Evolutionary conservation across 2,113 vertebrate species (phyloP), one percentile per base, ranked within the genome.

Genomic region (Tamias sibiricus): DNA sequence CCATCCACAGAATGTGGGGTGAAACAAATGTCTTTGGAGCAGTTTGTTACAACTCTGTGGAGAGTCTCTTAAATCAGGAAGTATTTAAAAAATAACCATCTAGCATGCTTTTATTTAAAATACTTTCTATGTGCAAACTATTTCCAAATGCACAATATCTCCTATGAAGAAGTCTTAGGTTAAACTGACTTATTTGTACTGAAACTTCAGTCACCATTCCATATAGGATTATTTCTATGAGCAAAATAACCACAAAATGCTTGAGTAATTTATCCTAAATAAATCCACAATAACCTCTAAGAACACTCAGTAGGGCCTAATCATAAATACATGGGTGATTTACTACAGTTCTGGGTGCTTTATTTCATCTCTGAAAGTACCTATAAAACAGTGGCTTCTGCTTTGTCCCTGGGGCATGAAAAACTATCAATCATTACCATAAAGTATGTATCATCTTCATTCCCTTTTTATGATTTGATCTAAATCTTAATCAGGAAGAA

Each of bases 341-440:
- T 92, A 75, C 88, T 83, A 66, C 17, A 90, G n/a, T 22, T 22
- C 17, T n/a, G n/a, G 91, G 52, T 82, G 54, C 37, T 83, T 92
- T 85, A 92, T 94, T 84, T 76, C 84, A 90, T 35, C 69, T 85
- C 37, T 16, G 26, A 44, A 96, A 95, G 97, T 81, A 59, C 66
- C 68, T 77, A 44, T 72, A 66, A 76, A 88, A 90, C 68, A 96
- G 49, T 69, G 82, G 35, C 54, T 84, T 94, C 66, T 49, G 42
- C 49, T 95, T 49, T 82, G 74, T 76, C 84, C 40, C 35, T 5
- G 12, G 79, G 93, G 59, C 94, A 96, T 79, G 83, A 93, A 82
- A 71, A 97, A 95, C 74, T 77, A 84, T 95, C 97, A 96, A 97
- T 97, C 96, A 89, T 44, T 94, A 74, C 90, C 81, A 94, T 95